Evolutionary conservation across 2,797 vertebrate genomes (phyloP).

Genomic region (Gobio occitaniae): DNA sequence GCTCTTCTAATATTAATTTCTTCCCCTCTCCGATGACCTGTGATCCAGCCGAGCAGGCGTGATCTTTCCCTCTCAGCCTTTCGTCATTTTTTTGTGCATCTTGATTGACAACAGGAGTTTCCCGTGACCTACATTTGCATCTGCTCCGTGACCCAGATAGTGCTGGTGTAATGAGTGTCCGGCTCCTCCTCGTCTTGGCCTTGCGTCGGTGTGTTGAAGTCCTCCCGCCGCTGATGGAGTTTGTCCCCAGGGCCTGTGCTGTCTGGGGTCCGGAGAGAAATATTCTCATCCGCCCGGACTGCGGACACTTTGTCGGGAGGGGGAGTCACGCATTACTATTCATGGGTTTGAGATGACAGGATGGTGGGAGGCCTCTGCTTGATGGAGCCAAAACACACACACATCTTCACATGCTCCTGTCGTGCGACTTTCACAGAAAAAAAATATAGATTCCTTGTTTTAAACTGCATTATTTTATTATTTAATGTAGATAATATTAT

Average conservation of each 20-base stretch:
- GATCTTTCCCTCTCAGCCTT: constrained; percentile 43
- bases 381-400: constrained; percentile 34
- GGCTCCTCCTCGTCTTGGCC: constrained; percentile 28
- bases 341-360: constrained; percentile 53
- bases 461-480: neutral
- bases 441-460: neutral
- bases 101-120: constrained; percentile 77
- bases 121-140: constrained; percentile 81
- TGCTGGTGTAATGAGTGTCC: constrained; percentile 70
- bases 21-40: constrained; percentile 55
- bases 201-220: neutral
- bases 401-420: constrained; percentile 56
- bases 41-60: constrained; percentile 49
- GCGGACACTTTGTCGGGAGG: constrained; percentile 14
- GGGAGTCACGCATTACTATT: constrained; percentile 67
- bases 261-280: constrained; percentile 70
- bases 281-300: constrained; percentile 53
- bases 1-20: constrained; percentile 59
- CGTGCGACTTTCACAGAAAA: constrained; percentile 13
- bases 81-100: constrained; percentile 50
- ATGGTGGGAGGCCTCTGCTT: constrained; percentile 37
- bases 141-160: constrained; percentile 79
- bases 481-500: neutral
- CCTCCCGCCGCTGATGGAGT: constrained; percentile 45
- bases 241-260: constrained; percentile 71